Evolutionary conservation across 1,140 invertebrate genomes (phyloP), one percentile per base, ranked within the genome.

Genomic region (Lepidotrigona ventralis): DNA sequence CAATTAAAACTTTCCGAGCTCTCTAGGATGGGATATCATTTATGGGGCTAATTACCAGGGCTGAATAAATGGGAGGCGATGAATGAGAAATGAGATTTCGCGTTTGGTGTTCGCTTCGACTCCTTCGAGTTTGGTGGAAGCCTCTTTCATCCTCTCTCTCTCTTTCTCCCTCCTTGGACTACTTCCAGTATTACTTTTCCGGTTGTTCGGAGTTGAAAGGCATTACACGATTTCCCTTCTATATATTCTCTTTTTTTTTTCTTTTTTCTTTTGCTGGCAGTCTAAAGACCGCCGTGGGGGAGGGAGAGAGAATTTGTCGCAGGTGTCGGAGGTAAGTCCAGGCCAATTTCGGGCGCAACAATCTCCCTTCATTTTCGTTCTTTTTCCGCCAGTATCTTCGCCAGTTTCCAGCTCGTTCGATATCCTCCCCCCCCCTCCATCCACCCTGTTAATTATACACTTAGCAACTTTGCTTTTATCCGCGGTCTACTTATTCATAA

Each of bases 391-490:
- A 8, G 60, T 83, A 83, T 63, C 81, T 51, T n/a, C 66, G 2
- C 51, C 75, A 86, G 84, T 84, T 86, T 86, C 39, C 70, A 81
- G 58, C 84, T 81, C 81, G 58, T 79, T 84, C 77, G 68, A 85
- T 74, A 39, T 72, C 51, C 46, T 4, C 23, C 11, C 9, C 72
- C 68, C 39, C 33, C 79, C 71, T 4, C 23, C 80, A 17, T 17
- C 73, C 69, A 39, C 26, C 81, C 71, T 81, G 81, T 81, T 88
- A 88, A 89, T 89, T 89, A 89, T 84, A 89, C 88, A 79, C 85
- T 88, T 86, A 84, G 56, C 72, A 89, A 89, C 88, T 89, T 89
- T 89, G 75, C 88, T 89, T 89, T 89, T 86, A 89, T 86, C 87
- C 79, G 29, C 21, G 84, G 81, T 82, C 81, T 84, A 84, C 87